A percentile compares a stretch with the other conserved stretches of the same genome.
phyloP scores from a whole-genome alignment of 2,113 vertebrate genomes.

The Delphinapterus leucas region DNA sequence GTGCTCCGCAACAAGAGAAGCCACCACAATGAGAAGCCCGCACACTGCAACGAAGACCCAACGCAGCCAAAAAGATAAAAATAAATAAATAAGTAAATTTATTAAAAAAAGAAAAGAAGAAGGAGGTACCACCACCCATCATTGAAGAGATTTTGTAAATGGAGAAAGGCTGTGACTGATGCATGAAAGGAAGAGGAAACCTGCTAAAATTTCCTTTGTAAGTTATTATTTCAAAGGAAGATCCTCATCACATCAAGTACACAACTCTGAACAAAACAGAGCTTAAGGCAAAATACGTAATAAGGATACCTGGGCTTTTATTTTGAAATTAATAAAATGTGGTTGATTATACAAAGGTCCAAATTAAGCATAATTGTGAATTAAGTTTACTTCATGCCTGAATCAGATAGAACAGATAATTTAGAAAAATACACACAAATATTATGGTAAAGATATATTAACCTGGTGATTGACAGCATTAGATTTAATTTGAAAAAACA shows the following conservation, averaged over 20 bases:
- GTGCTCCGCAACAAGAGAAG: too few species aligned
- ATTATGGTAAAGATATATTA: not conserved
- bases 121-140: not conserved
- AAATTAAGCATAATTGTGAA: conserved; percentile 19
- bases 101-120: not conserved
- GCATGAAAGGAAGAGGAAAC: not conserved
- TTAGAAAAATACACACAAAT: not conserved
- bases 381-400: not conserved
- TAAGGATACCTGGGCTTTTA: not conserved
- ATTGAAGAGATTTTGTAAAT: not conserved
- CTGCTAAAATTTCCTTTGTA: not conserved
- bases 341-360: not conserved
- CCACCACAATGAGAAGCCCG: too few species aligned
- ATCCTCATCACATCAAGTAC: not conserved
- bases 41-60: too few species aligned
- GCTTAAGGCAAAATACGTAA: conserved; percentile 24
- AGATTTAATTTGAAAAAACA: conserved; percentile 41
- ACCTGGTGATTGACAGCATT: not conserved
- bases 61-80: too few species aligned
- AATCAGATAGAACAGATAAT: not conserved
- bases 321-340: conserved; percentile 47
- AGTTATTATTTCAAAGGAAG: not conserved
- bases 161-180: not conserved
- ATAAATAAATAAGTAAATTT: too few species aligned
- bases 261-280: not conserved